phyloP scores from a whole-genome alignment of 1,140 invertebrate species.

The Druon quercuslanigerum region DNA sequence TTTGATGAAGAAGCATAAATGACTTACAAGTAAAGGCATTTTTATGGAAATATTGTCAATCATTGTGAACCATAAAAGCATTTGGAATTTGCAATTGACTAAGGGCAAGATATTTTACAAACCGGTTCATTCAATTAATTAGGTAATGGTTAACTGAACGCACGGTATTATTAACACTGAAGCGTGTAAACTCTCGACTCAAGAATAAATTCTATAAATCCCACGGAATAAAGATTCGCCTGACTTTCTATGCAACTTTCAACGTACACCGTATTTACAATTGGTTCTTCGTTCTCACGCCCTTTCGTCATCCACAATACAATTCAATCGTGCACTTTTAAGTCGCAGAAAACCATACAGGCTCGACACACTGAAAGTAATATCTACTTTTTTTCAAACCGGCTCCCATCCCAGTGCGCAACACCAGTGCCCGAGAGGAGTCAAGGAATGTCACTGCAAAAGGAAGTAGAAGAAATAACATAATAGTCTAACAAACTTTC shows the following conservation, averaged over 20 bases:
- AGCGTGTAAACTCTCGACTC: slow-evolving; percentile 6
- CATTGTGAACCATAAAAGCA: no score
- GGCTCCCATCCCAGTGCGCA: slow-evolving; percentile 25
- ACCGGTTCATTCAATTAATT: background rate
- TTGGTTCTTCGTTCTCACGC: slow-evolving; percentile 49
- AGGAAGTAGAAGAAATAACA: slow-evolving; percentile 18
- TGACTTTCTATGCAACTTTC: slow-evolving; percentile 49
- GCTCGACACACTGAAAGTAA: slow-evolving; percentile 19
- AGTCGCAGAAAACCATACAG: slow-evolving; percentile 6
- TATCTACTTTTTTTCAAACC: slow-evolving; percentile 26
- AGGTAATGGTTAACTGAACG: background rate
- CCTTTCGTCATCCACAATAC: slow-evolving; percentile 38
- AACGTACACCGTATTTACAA: slow-evolving; percentile 45
- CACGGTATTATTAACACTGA: background rate
- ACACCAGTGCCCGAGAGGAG: slow-evolving; percentile 9
- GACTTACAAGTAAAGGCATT: no score
- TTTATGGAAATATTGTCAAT: no score
- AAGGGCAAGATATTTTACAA: background rate
- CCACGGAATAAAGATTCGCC: slow-evolving; percentile 37
- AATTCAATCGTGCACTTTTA: slow-evolving; percentile 43
- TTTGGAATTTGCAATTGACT: no score
- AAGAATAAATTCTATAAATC: slow-evolving; percentile 27
- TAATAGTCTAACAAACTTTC: slow-evolving; percentile 24
- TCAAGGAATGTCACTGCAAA: slow-evolving; percentile 3
- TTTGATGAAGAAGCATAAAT: no score